Base-by-base conservation (phyloP, 2,113 vertebrate species). In the Aphyosemion australe region DNA sequence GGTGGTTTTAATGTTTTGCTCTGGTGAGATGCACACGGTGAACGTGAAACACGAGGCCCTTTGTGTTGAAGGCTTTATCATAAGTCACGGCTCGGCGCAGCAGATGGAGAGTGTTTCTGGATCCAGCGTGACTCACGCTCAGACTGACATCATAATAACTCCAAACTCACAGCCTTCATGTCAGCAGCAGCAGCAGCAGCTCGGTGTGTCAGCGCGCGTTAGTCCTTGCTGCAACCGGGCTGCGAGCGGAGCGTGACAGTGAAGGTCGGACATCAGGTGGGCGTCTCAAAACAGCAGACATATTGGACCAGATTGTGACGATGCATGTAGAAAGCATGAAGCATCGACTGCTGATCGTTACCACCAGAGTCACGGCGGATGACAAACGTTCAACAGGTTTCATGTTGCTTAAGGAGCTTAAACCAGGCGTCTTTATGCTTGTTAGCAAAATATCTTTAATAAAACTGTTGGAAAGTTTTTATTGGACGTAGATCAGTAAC, bases 101-200 rank as follows among this genome's bases (percentile, higher is more conserved):
- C 80, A 86, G 79, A 84, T 77, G 83, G 71, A 54, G 39, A n/a
- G 37, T 41, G 65, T 60, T 78, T 31, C 45, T 55, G 48, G 55
- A 34, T 78, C 48, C 49, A 19, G 59, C 21, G 52, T 86, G 87
- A 87, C 70, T 87, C 79, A 84, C 53, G 55, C 69, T 50, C 74
- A 69, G 64, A 63, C 76, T 80, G 78, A 87, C 83, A 83, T 85
- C 69, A 76, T 69, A 74, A 46, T 61, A 76, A 63, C 69, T 61
- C 51, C 62, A 61, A 72, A 53, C 51, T 53, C n/a, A 68, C 18
- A 14, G 26, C 58, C 18, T 57, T 34, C 52, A 21, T 65, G 54
- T 39, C 2, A 4, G 57, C 76, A 20, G 72, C 32, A 32, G 32
- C 32, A n/a, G n/a, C n/a, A 37, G 34, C 4, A 37, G 34, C 34